Evolutionary conservation across 2,113 vertebrate genomes (phyloP).

Genomic region (Taurulus bubalis): DNA sequence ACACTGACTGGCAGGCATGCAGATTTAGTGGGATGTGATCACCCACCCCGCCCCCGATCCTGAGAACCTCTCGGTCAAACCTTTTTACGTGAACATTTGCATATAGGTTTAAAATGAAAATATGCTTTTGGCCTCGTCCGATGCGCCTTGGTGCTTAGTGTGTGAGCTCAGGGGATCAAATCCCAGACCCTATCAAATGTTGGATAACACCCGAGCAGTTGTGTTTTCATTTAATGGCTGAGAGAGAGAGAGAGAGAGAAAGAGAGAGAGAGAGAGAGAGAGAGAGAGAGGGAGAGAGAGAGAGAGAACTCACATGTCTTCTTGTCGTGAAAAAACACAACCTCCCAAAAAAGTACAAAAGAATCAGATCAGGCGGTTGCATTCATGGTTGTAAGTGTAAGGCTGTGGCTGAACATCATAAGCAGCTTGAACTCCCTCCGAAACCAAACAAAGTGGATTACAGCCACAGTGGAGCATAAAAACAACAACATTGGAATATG

Average conservation of each 20-base stretch:
- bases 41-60: no score
- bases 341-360: background rate
- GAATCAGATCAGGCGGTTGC: conserved; percentile 18
- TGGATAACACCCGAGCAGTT: conserved; percentile 28
- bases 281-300: conserved; percentile 1
- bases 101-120: conserved; percentile 31
- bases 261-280: background rate
- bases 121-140: conserved; percentile 4
- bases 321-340: background rate
- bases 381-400: background rate
- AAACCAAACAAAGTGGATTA: conserved; percentile 57
- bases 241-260: conserved; percentile 3
- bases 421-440: conserved; percentile 23
- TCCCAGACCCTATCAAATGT: conserved; percentile 50
- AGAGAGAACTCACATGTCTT: conserved; percentile 43
- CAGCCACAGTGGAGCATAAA: conserved; percentile 34
- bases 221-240: background rate
- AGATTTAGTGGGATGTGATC: background rate
- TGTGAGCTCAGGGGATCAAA: conserved; percentile 45
- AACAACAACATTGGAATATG: conserved; percentile 31
- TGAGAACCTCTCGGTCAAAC: background rate
- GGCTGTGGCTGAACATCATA: conserved; percentile 40
- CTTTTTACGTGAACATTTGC: conserved; percentile 11
- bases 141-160: conserved; percentile 12
- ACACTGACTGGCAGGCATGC: conserved; percentile 3